phyloP scores from a whole-genome alignment of 37 sponge, comb jelly and placozoan species.

The Aplysina aerophoba region DNA sequence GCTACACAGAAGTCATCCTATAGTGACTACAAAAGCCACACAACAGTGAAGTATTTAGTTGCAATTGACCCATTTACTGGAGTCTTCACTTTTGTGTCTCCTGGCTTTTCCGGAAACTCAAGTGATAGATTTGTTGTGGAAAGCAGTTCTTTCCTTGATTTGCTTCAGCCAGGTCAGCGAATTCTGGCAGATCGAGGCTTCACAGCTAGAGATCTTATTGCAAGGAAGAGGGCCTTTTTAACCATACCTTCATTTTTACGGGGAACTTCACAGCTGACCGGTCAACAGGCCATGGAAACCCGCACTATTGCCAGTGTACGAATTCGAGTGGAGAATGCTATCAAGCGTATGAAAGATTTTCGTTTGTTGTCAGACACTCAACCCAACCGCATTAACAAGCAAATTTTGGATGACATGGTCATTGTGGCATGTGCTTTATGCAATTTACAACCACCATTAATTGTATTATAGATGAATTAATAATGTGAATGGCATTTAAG shows the following conservation, averaged over 20 bases:
- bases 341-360: constrained; percentile 41
- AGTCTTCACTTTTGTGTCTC: constrained; percentile 12
- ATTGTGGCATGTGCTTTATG: constrained; percentile 43
- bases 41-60: constrained; percentile 38
- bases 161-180: constrained; percentile 5
- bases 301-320: constrained; percentile 7
- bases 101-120: constrained; percentile 3
- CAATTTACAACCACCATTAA: constrained; percentile 40
- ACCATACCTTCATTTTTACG: constrained; percentile 21
- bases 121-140: constrained; percentile 23
- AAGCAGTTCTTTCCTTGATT: not conserved
- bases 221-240: constrained; percentile 26
- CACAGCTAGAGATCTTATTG: constrained; percentile 25
- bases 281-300: constrained; percentile 2
- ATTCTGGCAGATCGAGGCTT: constrained; percentile 30
- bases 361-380: constrained; percentile 2
- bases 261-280: not conserved
- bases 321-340: constrained; percentile 37
- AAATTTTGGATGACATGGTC: constrained; percentile 48
- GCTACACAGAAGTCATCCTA: constrained; percentile 18
- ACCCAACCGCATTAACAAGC: constrained; percentile 26
- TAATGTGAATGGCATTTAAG: no score
- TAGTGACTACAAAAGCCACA: constrained; percentile 41
- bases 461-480: no score
- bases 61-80: constrained; percentile 31